A percentile compares a stretch with the other conserved stretches of the same genome.
Conservation (phyloP, 2,797 vertebrate genomes). For the Gambelia wislizenii region DNA sequence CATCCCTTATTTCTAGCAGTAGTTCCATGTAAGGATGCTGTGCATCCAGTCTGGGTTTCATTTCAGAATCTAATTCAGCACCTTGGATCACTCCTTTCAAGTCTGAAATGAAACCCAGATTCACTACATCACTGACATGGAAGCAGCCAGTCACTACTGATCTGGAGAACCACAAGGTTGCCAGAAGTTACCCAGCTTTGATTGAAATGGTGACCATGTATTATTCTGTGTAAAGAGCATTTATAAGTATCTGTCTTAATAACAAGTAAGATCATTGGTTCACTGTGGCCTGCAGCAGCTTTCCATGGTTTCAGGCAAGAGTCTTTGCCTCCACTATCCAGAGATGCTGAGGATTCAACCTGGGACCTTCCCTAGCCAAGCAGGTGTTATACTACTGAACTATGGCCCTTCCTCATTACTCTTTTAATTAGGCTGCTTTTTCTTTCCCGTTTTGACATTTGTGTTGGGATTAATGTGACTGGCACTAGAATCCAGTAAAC, state of each 20-base stretch:
- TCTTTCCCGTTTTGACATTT: slow-evolving; percentile 59
- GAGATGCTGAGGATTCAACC: neutral
- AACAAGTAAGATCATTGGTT: neutral
- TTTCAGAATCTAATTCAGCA: too few species aligned
- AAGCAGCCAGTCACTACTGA: too few species aligned
- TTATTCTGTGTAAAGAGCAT: neutral
- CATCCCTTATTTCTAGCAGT: too few species aligned
- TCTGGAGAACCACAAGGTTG: too few species aligned
- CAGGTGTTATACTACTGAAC: neutral
- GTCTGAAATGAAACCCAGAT: too few species aligned
- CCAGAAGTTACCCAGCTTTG: neutral
- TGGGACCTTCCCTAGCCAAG: neutral
- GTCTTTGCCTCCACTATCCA: too few species aligned
- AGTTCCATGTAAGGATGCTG: too few species aligned
- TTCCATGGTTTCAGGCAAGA: too few species aligned
- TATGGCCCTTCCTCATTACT: slow-evolving; percentile 28
- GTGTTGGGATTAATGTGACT: slow-evolving; percentile 57
- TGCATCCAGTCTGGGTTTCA: too few species aligned
- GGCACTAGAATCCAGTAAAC: slow-evolving; percentile 62
- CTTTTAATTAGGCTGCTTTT: slow-evolving; percentile 50
- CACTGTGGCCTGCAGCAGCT: neutral
- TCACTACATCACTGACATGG: too few species aligned
- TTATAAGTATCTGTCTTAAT: neutral
- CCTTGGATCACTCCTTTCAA: too few species aligned
- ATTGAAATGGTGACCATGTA: neutral